Evolutionary conservation across 2,113 vertebrate genomes (phyloP).

Genomic region (Isurus oxyrinchus): DNA sequence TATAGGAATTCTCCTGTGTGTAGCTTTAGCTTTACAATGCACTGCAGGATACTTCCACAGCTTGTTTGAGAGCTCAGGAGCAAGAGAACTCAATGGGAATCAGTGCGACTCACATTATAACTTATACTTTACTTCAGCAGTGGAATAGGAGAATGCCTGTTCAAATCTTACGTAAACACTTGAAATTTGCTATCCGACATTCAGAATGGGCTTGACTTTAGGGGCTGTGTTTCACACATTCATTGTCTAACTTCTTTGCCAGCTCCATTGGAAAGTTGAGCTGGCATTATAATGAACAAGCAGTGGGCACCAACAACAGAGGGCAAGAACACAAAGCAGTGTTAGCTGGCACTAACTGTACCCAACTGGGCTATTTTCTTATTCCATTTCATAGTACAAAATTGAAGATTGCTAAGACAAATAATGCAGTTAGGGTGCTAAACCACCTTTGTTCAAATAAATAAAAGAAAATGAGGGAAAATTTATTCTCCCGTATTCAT

Average conservation of each 20-base stretch:
- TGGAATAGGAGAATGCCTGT: not conserved
- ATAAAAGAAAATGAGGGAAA: not conserved
- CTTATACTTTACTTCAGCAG: not conserved
- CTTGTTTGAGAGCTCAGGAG: not conserved
- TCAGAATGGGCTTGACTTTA: not conserved
- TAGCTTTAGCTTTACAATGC: not conserved
- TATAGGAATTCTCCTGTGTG: not conserved
- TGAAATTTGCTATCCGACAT: not conserved
- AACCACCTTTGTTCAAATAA: not conserved
- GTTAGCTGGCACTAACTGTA: not conserved
- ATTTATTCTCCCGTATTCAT: not conserved
- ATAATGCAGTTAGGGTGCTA: not conserved
- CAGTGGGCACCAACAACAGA: not conserved
- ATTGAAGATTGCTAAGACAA: not conserved
- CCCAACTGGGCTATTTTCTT: not conserved
- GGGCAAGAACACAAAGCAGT: not conserved
- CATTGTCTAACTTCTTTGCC: not conserved
- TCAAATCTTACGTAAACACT: not conserved
- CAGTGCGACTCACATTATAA: not conserved
- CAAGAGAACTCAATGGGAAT: not conserved
- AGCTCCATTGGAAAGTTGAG: not conserved
- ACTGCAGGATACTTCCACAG: not conserved
- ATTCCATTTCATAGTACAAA: not conserved
- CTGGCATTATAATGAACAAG: not conserved
- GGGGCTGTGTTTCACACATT: not conserved